Conservation (phyloP, 2,113 vertebrate species). For the Eublepharis macularius region DNA sequence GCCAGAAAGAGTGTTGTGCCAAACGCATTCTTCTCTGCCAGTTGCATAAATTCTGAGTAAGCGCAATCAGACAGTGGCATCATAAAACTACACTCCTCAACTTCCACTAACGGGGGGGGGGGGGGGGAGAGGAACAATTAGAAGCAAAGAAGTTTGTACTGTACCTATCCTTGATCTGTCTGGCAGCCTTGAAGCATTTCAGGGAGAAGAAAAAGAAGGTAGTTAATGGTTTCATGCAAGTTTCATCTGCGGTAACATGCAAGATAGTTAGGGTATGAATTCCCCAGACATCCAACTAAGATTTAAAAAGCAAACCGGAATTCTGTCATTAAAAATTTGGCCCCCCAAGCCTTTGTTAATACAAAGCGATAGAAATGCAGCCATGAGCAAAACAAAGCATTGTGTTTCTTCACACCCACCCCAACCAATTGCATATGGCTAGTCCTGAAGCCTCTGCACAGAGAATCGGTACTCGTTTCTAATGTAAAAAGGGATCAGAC, state of each 20-base stretch:
- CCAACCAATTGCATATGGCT: conserved; percentile 45
- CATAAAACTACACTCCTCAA: conserved; percentile 34
- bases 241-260: conserved; percentile 72
- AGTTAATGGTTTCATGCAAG: conserved; percentile 86
- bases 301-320: conserved; percentile 49
- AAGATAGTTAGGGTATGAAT: conserved; percentile 66
- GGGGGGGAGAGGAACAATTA: conserved; percentile 57
- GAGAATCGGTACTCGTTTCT: no score
- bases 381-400: neutral
- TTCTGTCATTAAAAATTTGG: conserved; percentile 30
- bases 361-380: conserved; percentile 48
- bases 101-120: conserved; percentile 51
- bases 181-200: conserved; percentile 86
- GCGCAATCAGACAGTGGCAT: neutral
- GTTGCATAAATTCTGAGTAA: neutral
- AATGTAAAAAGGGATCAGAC: neutral
- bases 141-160: conserved; percentile 75
- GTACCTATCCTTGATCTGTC: conserved; percentile 97
- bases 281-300: conserved; percentile 43
- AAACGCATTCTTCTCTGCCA: neutral
- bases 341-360: conserved; percentile 35
- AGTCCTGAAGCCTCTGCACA: neutral
- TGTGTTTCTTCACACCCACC: conserved; percentile 3
- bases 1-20: neutral
- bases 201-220: conserved; percentile 80